Base-by-base conservation (phyloP, 2,113 vertebrate genomes). In the Benitochromis conjunctus region DNA sequence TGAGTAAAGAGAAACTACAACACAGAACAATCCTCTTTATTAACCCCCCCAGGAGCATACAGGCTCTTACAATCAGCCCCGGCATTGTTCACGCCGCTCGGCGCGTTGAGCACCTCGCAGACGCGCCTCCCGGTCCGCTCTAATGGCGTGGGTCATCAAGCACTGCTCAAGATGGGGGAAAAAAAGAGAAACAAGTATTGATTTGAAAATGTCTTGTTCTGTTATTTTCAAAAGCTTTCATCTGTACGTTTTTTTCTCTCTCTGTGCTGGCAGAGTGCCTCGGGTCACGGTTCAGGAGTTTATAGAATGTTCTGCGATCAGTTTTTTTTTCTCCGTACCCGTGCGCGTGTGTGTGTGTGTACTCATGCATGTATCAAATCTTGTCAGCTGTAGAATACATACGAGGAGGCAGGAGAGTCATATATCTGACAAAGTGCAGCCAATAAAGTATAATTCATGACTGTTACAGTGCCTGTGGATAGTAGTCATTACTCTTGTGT, bases 361-460 rank as follows among this genome's bases (percentile, higher is more conserved):
- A 58, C 64, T 71, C 90, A 88, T 89, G 89, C 83, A 92, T 94
- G 92, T 89, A 91, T 92, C 91, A 94, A 86, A 91, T 90, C 90
- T 90, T 87, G 93, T 91, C 93, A 89, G 89, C 55, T 3, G 41
- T 78, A 84, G 88, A 93, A 94, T 91, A 92, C 92, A 90, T 92
- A 89, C 24, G 79, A 90, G 89, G 81, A 92, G 89, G 87, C 85
- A 83, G 83, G 93, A 91, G 94, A 94, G 93, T 94, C 94, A 53
- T 95, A 94, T 94, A 93, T 91, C 92, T 95, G 92, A 94, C 94
- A 80, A 89, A 95, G 91, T 92, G 89, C 90, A 84, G 91, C 92
- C 94, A 94, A 94, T 95, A 95, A 95, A 94, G 92, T 91, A 90
- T 92, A 94, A 95, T 94, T 95, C 93, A 95, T 93, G 94, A 89